phyloP scores from a whole-genome alignment of 2,113 vertebrate genomes.

The Pipa parva region DNA sequence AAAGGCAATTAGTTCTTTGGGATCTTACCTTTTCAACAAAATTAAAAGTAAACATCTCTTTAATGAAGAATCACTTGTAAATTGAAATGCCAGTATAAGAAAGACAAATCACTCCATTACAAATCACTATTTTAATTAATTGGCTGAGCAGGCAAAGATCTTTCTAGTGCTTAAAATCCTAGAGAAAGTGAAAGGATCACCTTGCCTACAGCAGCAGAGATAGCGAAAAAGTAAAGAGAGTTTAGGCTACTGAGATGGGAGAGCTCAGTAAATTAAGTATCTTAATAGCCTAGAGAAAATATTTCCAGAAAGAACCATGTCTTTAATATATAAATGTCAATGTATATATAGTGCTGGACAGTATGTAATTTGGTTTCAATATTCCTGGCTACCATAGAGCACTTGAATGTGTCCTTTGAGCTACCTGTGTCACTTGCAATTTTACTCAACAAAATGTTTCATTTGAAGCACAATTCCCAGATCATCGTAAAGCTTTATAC shows the following conservation, averaged over 20 bases:
- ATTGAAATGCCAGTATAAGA: no score
- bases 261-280: constrained; percentile 9
- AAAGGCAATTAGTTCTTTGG: no score
- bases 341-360: constrained; percentile 9
- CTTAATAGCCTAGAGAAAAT: constrained; percentile 27
- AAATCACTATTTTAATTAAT: constrained; percentile 2
- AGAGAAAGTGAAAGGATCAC: neutral
- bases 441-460: constrained; percentile 21
- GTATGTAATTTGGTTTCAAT: neutral
- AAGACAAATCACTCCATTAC: no score
- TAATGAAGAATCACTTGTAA: no score
- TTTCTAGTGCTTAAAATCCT: neutral
- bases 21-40: no score
- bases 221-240: constrained; percentile 10
- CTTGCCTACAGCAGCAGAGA: neutral
- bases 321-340: constrained; percentile 23
- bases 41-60: no score
- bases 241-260: constrained; percentile 11
- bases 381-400: constrained; percentile 39
- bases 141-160: neutral
- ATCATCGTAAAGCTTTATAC: neutral
- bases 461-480: constrained; percentile 6
- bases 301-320: constrained; percentile 20
- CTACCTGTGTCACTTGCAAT: constrained; percentile 23
- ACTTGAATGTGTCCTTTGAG: constrained; percentile 20